A percentile compares a stretch with the other conserved stretches of the same genome.
Conservation (phyloP, 2,113 vertebrate species). For the Albula glossodonta region DNA sequence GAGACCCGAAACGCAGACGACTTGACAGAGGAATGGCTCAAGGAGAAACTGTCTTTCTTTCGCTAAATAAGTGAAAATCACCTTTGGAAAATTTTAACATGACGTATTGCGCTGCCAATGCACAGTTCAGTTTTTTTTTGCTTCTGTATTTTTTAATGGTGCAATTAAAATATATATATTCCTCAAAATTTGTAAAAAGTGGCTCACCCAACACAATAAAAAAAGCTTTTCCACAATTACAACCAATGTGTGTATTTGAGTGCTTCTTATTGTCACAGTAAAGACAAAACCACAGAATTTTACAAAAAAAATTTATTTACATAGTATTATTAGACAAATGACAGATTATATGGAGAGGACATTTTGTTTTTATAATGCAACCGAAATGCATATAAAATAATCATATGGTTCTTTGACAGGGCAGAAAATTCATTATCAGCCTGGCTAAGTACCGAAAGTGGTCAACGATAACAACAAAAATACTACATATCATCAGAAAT, state of each 20-base stretch:
- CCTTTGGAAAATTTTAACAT: background rate
- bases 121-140: background rate
- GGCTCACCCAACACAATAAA: too few relatives aligned
- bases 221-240: too few relatives aligned
- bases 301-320: slow-evolving; percentile 5
- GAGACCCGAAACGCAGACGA: slow-evolving; percentile 73
- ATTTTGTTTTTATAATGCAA: background rate
- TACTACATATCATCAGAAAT: background rate
- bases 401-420: background rate
- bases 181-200: too few relatives aligned
- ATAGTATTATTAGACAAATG: background rate
- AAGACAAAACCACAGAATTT: background rate
- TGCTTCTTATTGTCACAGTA: background rate
- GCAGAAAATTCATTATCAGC: background rate
- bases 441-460: background rate
- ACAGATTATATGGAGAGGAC: background rate
- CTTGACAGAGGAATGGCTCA: slow-evolving; percentile 76
- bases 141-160: background rate
- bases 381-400: background rate
- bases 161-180: too few relatives aligned
- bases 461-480: background rate
- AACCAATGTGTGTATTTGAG: background rate
- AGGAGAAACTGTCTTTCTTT: slow-evolving; percentile 69
- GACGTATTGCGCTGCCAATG: background rate
- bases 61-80: slow-evolving; percentile 47